Evolutionary conservation across 1,140 invertebrate species (phyloP).

Genomic region (Holcopasites calliopsidis): DNA sequence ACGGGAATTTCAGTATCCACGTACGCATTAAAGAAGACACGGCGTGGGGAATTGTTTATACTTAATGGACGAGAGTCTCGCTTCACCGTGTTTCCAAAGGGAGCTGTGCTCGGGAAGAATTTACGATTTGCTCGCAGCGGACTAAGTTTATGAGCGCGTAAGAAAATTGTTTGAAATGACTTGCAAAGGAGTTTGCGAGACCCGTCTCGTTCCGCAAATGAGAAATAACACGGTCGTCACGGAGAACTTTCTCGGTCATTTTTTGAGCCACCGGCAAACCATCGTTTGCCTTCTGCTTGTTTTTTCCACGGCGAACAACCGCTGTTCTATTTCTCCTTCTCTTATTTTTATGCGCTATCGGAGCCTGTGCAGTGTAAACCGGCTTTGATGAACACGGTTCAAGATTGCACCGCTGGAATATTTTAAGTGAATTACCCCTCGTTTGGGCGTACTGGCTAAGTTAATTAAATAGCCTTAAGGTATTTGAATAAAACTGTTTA

Average conservation of each 20-base stretch:
- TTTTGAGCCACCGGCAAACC: not conserved
- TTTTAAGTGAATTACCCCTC: not conserved
- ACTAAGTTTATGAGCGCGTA: conserved; percentile 15
- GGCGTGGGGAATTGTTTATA: too few relatives aligned
- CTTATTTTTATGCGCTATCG: too few relatives aligned
- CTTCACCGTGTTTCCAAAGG: too few relatives aligned
- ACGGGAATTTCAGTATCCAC: too few relatives aligned
- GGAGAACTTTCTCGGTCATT: conserved; percentile 1
- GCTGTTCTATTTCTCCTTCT: not conserved
- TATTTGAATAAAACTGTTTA: too few relatives aligned
- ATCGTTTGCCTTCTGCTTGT: not conserved
- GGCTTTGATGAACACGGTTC: not conserved
- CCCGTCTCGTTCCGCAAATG: conserved; percentile 22
- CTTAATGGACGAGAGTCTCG: too few relatives aligned
- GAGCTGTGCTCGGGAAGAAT: not conserved
- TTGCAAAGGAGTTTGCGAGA: not conserved
- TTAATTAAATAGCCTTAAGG: too few relatives aligned
- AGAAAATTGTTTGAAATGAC: conserved; percentile 50
- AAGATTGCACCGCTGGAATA: not conserved
- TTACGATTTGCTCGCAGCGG: not conserved
- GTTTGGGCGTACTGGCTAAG: not conserved
- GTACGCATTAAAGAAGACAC: too few relatives aligned
- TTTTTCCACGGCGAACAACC: not conserved
- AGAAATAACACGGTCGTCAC: conserved; percentile 42
- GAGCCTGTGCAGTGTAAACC: not conserved